Conservation (phyloP, 2,113 vertebrate species). For the Cisticola juncidis region DNA sequence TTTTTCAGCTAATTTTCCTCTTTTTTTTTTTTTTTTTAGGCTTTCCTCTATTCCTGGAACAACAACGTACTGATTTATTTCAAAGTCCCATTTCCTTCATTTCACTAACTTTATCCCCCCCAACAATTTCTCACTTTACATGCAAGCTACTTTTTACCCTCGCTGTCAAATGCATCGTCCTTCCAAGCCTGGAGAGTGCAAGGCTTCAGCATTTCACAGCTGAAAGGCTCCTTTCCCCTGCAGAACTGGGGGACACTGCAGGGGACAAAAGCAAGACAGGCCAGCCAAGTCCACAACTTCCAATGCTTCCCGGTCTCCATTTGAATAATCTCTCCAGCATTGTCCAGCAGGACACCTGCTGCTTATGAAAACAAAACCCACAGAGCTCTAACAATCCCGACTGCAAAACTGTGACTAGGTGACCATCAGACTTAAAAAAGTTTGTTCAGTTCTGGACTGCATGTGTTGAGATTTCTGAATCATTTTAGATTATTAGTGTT, state of each 20-base stretch:
- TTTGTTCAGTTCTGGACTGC: background rate
- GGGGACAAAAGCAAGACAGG: background rate
- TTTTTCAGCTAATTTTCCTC: background rate
- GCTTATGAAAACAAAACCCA: slow-evolving; percentile 14
- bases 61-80: background rate
- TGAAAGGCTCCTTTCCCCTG: background rate
- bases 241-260: background rate
- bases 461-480: background rate
- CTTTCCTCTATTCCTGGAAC: background rate
- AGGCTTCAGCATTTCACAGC: too few relatives aligned
- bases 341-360: background rate
- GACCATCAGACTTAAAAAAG: slow-evolving; percentile 8
- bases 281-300: fast-evolving
- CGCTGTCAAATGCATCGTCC: fast-evolving
- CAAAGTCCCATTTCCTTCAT: background rate
- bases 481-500: background rate
- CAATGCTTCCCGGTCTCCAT: background rate
- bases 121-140: background rate
- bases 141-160: background rate
- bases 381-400: background rate
- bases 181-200: fast-evolving
- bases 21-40: background rate
- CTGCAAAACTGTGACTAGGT: background rate
- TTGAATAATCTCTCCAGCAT: background rate
- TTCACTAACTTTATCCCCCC: background rate